A percentile compares a stretch with the other conserved stretches of the same genome.
phyloP scores from a whole-genome alignment of 2,888 invertebrate species.

The Allolobophora icterica region DNA sequence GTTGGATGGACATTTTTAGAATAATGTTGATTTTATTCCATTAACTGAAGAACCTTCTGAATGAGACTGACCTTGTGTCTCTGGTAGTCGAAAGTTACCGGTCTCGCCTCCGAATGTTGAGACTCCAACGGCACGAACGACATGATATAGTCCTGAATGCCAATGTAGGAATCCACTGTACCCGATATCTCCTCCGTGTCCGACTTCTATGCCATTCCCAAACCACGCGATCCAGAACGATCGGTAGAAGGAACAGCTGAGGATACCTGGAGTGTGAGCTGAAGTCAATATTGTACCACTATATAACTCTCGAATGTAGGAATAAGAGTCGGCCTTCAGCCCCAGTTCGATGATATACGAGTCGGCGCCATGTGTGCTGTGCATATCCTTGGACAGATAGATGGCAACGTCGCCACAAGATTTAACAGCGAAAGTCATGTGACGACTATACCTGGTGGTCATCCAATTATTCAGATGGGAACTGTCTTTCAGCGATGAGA shows the following conservation, averaged over 20 bases:
- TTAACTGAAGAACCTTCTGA: not conserved
- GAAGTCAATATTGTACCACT: not conserved
- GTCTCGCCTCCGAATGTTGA: not conserved
- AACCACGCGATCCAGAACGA: conserved; percentile 37
- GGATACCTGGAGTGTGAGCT: conserved; percentile 35
- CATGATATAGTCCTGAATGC: not conserved
- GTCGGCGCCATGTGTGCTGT: not conserved
- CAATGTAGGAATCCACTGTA: not conserved
- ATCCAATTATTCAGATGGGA: not conserved
- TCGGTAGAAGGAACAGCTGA: conserved; percentile 23
- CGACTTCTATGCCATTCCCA: not conserved
- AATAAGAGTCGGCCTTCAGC: not conserved
- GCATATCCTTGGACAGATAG: not conserved
- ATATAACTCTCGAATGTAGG: conserved; percentile 20
- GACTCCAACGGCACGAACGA: conserved; percentile 15
- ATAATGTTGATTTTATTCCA: too few relatives aligned
- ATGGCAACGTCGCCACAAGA: not conserved
- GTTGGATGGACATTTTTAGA: not conserved
- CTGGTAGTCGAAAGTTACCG: not conserved
- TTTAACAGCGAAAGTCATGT: not conserved
- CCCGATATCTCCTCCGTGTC: conserved; percentile 9
- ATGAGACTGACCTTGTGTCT: not conserved
- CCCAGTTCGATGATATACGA: not conserved
- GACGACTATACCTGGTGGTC: not conserved
- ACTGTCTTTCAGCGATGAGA: not conserved